These are phyloP conservation scores for Polylopha cassiicola DNA, from an alignment of 2,888 invertebrate species.

Conservation along the genomic window DNA sequence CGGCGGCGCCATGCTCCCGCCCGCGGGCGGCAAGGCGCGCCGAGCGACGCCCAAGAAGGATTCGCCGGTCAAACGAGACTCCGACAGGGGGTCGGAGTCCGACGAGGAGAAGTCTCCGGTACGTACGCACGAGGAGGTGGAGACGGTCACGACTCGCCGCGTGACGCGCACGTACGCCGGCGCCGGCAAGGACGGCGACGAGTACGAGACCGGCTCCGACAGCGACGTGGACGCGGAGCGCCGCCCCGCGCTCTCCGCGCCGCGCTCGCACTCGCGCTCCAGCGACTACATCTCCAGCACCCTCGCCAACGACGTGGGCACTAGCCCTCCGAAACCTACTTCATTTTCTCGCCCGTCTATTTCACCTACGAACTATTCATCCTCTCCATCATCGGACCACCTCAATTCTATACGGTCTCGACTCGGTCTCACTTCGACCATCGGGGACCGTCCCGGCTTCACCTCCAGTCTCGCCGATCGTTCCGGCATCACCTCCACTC, in stretches of 20 bases:
- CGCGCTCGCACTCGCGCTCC: slow-evolving; percentile 57
- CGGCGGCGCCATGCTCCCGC: slow-evolving; percentile 71
- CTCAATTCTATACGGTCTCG: slow-evolving; percentile 78
- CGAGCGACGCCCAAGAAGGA: slow-evolving; percentile 58
- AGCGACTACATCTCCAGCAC: slow-evolving; percentile 68
- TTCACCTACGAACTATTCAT: slow-evolving; percentile 51
- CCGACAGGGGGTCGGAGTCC: slow-evolving; percentile 64
- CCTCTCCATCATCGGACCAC: slow-evolving; percentile 65
- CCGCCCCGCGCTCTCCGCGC: slow-evolving; percentile 54
- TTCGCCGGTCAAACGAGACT: slow-evolving; percentile 61
- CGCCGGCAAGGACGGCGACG: slow-evolving; percentile 71
- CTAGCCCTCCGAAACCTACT: slow-evolving; percentile 57
- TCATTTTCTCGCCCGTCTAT: slow-evolving; percentile 62
- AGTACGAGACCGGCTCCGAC: slow-evolving; percentile 83
- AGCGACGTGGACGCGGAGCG: slow-evolving; percentile 79
- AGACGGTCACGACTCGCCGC: slow-evolving; percentile 73
- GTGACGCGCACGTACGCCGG: slow-evolving; percentile 70
- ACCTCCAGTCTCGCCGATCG: slow-evolving; percentile 61
- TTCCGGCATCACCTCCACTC: slow-evolving; percentile 60
- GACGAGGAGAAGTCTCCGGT: slow-evolving; percentile 60
- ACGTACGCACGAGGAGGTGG: slow-evolving; percentile 66
- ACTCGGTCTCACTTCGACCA: slow-evolving; percentile 69
- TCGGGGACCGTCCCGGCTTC: slow-evolving; percentile 63
- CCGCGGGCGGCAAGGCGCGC: slow-evolving; percentile 51
- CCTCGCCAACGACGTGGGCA: slow-evolving; percentile 48